Evolutionary conservation across 2,113 vertebrate genomes (phyloP), one percentile per base, ranked within the genome.

Genomic region (Urocynchramus pylzowi): DNA sequence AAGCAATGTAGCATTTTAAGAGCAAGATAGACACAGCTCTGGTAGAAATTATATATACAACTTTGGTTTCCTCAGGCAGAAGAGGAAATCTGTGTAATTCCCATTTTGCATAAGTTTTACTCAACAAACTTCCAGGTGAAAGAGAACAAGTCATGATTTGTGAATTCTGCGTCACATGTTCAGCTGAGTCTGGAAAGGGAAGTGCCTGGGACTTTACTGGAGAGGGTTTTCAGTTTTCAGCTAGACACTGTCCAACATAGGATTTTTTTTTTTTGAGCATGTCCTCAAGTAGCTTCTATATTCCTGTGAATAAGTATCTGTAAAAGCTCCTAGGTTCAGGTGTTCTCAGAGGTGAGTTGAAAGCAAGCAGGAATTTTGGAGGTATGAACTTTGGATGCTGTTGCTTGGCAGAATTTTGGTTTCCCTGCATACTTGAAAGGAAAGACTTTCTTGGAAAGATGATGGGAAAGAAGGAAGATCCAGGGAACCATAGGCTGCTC

Each of bases 251-350:
- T 45, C 33, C 33, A 49, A 6, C 4, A 17, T 3, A 13, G 20
- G 2, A 0, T 0, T 10, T 45, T 52, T 0, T 10, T 45, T 52
- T 13, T 37, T 59, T 37, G 26, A 77, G 27, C 33, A 65, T 16
- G 45, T 4, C 3, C 21, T 65, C 19, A 35, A 31, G n/a, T 41
- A 47, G 9, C 6, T 42, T 69, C 41, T 47, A 1, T 60, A 24
- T 56, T 82, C 18, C 27, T 82, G 9, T 61, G 33, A 74, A 61
- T 18, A 52, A 52, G 1, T 44, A 35, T 67, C 61, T 0, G 1
- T 78, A 37, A 81, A 82, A 90, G 10, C 19, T 45, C 1, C 1
- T 24, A 50, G 23, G 18, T 69, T 59, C 47, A 80, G 35, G 10
- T 75, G 14, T 35, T 52, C 20, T 57, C 61, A 61, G 52, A 75